Percentiles rank a stretch among this genome's conserved stretches.
Evolutionary conservation across 2,888 invertebrate genomes (phyloP).

Genomic region (Eutolmus rufibarbis): DNA sequence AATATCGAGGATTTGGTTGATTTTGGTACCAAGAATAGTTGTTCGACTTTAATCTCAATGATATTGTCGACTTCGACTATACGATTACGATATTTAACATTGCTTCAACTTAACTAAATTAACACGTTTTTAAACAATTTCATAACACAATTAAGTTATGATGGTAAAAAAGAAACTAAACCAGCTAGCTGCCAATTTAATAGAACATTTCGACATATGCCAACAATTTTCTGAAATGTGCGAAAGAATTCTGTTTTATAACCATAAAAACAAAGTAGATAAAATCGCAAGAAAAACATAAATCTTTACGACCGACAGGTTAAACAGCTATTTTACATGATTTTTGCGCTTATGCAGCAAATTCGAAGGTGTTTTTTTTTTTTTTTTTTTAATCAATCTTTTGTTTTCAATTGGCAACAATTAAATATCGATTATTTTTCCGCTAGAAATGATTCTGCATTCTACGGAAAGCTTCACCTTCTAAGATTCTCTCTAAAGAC

Average conservation of each 20-base stretch:
- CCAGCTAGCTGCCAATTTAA: background rate
- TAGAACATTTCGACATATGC: background rate
- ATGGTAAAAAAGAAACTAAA: background rate
- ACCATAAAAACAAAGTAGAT: background rate
- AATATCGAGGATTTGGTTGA: background rate
- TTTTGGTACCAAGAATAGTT: too few species aligned
- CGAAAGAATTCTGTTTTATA: background rate
- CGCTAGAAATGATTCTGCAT: background rate
- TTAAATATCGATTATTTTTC: background rate
- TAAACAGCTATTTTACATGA: background rate
- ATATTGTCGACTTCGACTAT: background rate
- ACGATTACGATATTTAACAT: too few species aligned
- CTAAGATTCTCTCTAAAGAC: background rate
- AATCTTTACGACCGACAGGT: background rate
- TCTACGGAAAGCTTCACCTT: background rate
- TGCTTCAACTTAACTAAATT: background rate
- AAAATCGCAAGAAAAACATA: background rate
- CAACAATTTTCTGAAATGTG: background rate
- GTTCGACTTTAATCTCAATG: too few species aligned
- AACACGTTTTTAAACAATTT: background rate
- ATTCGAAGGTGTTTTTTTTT: too few species aligned
- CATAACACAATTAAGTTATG: too few species aligned
- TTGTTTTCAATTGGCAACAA: background rate
- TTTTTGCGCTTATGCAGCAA: background rate
- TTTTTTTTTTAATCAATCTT: background rate